These are phyloP conservation scores for Copidosoma aretas DNA, from an alignment of 2,888 invertebrate species.

Conservation along the genomic window DNA sequence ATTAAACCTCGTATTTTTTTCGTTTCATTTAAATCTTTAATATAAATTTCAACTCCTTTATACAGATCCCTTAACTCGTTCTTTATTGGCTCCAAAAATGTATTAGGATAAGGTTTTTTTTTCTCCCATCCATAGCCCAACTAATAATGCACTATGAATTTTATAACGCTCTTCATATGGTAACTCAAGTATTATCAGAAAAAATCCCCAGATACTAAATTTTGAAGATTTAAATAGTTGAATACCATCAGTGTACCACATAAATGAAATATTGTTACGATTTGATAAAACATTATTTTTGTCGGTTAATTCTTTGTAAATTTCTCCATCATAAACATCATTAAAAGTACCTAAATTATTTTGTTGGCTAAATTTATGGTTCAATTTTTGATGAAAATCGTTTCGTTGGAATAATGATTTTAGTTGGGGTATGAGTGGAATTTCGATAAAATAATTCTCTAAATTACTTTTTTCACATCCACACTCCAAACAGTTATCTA, in stretches of 20 bases:
- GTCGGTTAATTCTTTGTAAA: constrained; percentile 19
- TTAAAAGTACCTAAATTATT: too few relatives aligned
- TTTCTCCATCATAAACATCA: constrained; percentile 10
- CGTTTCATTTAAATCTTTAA: not conserved
- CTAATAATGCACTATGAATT: constrained; percentile 38
- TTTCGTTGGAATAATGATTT: too few relatives aligned
- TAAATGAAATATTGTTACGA: constrained; percentile 7
- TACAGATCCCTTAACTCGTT: constrained; percentile 15
- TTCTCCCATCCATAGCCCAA: constrained; percentile 35
- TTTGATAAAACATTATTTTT: too few relatives aligned
- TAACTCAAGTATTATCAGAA: constrained; percentile 37
- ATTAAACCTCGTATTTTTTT: constrained; percentile 35
- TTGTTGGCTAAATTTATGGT: too few relatives aligned
- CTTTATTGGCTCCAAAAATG: constrained; percentile 17
- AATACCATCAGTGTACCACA: constrained; percentile 36
- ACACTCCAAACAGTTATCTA: too few relatives aligned
- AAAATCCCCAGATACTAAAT: constrained; percentile 39
- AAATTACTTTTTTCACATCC: not conserved
- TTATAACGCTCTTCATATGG: constrained; percentile 30
- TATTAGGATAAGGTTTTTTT: constrained; percentile 19
- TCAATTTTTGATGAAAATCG: too few relatives aligned
- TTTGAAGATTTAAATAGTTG: constrained; percentile 37
- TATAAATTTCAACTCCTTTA: constrained; percentile 7
- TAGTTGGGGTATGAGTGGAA: constrained; percentile 11
- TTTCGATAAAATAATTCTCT: constrained; percentile 22